These are phyloP conservation scores for Aleiodes sp. DNA, from an alignment of 1,140 invertebrate species.

Conservation along the genomic window DNA sequence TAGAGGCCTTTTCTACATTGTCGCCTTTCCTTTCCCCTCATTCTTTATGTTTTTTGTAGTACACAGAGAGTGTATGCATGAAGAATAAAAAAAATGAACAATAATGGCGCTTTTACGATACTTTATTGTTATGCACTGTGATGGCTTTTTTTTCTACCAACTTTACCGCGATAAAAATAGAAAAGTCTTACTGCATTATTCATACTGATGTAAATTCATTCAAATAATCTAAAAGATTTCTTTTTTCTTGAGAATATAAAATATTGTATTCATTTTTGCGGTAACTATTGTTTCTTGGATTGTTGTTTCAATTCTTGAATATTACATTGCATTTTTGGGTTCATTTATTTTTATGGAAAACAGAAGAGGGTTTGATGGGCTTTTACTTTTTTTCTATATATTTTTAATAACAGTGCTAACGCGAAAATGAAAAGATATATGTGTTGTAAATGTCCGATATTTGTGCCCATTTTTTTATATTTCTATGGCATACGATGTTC, in stretches of 20 bases:
- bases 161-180: background rate
- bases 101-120: background rate
- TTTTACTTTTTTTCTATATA: no score
- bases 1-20: background rate
- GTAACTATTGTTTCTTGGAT: background rate
- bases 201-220: no score
- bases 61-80: background rate
- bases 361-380: no score
- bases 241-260: no score
- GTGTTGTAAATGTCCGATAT: background rate
- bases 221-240: no score
- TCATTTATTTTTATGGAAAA: no score
- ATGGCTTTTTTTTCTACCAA: background rate
- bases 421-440: no score
- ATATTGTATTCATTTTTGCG: no score
- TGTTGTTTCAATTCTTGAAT: no score
- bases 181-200: background rate
- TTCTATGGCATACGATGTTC: background rate
- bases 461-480: background rate
- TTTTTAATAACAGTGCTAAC: no score
- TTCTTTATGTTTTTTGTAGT: no score
- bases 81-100: background rate
- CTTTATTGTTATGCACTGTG: background rate
- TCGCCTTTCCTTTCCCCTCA: background rate
- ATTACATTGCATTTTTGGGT: no score